Evolutionary conservation across 2,113 vertebrate species (phyloP).

Genomic region (Embiotoca jacksoni): DNA sequence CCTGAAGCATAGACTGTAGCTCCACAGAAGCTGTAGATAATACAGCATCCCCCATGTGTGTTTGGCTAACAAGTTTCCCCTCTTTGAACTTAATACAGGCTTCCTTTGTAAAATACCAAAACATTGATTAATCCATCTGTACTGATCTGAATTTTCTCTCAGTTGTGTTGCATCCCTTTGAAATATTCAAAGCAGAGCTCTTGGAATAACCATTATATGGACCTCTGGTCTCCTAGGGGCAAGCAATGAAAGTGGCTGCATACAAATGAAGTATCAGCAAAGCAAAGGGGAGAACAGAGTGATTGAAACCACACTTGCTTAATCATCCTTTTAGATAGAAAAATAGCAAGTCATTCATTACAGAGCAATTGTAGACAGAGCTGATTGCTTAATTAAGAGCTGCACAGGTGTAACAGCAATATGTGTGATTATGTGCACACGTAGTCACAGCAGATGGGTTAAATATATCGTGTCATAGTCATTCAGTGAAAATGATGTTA

Average conservation of each 20-base stretch:
- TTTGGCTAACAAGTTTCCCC: slow-evolving; percentile 67
- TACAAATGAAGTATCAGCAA: slow-evolving; percentile 75
- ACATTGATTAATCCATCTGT: slow-evolving; percentile 78
- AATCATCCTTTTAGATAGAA: slow-evolving; percentile 62
- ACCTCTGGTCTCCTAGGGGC: slow-evolving; percentile 75
- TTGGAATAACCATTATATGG: slow-evolving; percentile 74
- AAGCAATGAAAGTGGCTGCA: slow-evolving; percentile 68
- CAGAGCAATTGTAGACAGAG: slow-evolving; percentile 27
- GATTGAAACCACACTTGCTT: slow-evolving; percentile 70
- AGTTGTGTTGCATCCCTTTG: slow-evolving; percentile 74
- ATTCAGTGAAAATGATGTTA: background rate
- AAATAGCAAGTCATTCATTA: slow-evolving; percentile 65
- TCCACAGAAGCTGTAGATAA: slow-evolving; percentile 52
- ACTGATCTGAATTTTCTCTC: slow-evolving; percentile 76
- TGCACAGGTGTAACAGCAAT: background rate
- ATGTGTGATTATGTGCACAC: background rate
- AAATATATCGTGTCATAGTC: background rate
- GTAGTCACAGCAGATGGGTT: background rate
- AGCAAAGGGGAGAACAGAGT: slow-evolving; percentile 53
- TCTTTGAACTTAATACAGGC: slow-evolving; percentile 75
- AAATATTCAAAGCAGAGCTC: slow-evolving; percentile 79
- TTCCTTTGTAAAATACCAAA: slow-evolving; percentile 74
- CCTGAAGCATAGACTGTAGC: slow-evolving; percentile 56
- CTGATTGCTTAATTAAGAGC: slow-evolving; percentile 55
- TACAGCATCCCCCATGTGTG: slow-evolving; percentile 54